phyloP scores from a whole-genome alignment of 2,113 vertebrate genomes.

The Peucedramus taeniatus region DNA sequence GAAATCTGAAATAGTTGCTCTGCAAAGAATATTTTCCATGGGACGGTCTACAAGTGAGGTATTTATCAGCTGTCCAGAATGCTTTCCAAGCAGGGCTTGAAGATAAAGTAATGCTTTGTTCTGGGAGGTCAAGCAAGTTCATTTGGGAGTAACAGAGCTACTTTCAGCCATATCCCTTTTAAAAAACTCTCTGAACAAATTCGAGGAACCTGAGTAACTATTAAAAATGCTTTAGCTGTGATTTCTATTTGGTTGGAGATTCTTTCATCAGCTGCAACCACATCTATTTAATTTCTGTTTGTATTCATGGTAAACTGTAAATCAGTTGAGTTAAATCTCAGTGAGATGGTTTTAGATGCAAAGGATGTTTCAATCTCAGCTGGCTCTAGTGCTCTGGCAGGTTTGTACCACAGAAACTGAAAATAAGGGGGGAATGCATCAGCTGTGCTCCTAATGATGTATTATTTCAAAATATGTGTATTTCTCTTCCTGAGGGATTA shows the following conservation, averaged over 20 bases:
- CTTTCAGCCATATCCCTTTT: neutral
- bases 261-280: neutral
- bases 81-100: neutral
- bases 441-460: neutral
- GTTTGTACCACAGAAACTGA: neutral
- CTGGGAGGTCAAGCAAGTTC: constrained; percentile 12
- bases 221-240: neutral
- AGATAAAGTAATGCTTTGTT: constrained; percentile 40
- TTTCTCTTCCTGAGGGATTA: neutral
- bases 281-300: neutral
- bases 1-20: neutral
- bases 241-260: neutral
- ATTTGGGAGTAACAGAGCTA: neutral
- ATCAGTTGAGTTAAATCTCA: neutral
- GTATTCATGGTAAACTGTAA: neutral
- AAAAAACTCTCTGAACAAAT: neutral
- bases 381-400: neutral
- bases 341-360: neutral
- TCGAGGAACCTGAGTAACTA: neutral
- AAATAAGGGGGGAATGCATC: neutral
- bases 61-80: constrained; percentile 8
- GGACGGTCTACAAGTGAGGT: neutral
- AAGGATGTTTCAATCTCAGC: neutral
- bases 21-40: neutral
- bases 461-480: neutral